These are phyloP conservation scores for Lota lota DNA, from an alignment of 2,113 vertebrate genomes.

Conservation along the genomic window DNA sequence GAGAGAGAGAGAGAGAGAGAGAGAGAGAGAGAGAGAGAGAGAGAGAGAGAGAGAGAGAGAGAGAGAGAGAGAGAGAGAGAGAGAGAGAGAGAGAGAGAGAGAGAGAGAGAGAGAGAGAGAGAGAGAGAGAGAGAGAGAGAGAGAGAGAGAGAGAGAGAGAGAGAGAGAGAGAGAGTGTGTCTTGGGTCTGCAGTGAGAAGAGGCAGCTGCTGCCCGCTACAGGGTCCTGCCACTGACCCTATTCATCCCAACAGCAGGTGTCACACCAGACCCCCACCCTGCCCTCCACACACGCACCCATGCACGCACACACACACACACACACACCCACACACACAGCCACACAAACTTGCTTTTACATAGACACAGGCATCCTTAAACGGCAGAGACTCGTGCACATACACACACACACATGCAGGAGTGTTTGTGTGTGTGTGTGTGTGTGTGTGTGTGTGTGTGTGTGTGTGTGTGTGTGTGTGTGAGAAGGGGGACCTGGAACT, in stretches of 20 bases:
- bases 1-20: too few relatives aligned
- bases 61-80: not conserved
- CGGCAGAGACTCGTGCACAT: not conserved
- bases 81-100: too few relatives aligned
- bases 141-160: too few relatives aligned
- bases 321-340: slow-evolving; percentile 8
- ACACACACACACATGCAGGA: slow-evolving; percentile 6
- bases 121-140: too few relatives aligned
- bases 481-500: slow-evolving; percentile 71
- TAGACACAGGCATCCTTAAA: too few relatives aligned
- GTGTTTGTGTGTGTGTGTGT: slow-evolving; percentile 10
- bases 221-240: slow-evolving; percentile 71
- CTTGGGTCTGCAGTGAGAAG: slow-evolving; percentile 67
- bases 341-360: slow-evolving; percentile 2
- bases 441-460: too few relatives aligned
- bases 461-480: slow-evolving; percentile 11
- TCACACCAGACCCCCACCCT: slow-evolving; percentile 62
- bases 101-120: too few relatives aligned
- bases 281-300: slow-evolving; percentile 26
- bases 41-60: too few relatives aligned
- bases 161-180: slow-evolving; percentile 20
- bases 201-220: slow-evolving; percentile 72
- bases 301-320: slow-evolving; percentile 22
- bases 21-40: too few relatives aligned
- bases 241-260: slow-evolving; percentile 80